Evolutionary conservation across 2,888 invertebrate species (phyloP), one percentile per base, ranked within the genome.

Genomic region (Tridacna gigas): DNA sequence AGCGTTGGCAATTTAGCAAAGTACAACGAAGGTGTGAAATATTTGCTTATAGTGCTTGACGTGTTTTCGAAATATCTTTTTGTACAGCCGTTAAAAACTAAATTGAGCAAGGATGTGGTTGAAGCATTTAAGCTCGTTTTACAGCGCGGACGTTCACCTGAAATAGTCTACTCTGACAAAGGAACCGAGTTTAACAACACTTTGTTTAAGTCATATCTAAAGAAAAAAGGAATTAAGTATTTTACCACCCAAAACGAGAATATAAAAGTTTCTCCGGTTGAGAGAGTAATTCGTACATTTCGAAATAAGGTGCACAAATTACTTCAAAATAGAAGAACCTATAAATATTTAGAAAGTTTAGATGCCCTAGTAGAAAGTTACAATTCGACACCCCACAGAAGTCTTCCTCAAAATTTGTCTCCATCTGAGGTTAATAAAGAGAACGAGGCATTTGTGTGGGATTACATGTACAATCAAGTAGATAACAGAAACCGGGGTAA

Each of bases 31-130:
- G 80, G 77, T 9, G 20, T 25, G 28, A 48, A 28, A 7, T 80
- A 66, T 60, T 77, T 83, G 26, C 47, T 80, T 18, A 20, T 83
- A 18, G 48, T 77, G 22, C 79, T 83, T 25, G 77, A 80, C n/a
- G n/a, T n/a, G n/a, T n/a, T n/a, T n/a, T n/a, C n/a, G n/a, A n/a
- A n/a, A n/a, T n/a, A n/a, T n/a, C 65, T 22, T 51, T 0, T 83
- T 83, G 56, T 83, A 76, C 0, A 71, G 37, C 18, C 80, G 45
- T 56, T 20, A 77, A 12, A 66, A 60, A 77, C 77, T 74, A 15
- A 26, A 37, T 13, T 4, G 45, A 13, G 76, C 13, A 9, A 63
- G 3, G 76, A 76, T 22, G 65, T 63, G 18, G 25, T 22, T 11
- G 25, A 12, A 9, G 76, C 65, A 15, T 45, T 65, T 1, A 26